These are phyloP conservation scores for Nymphicus hollandicus DNA, from an alignment of 2,113 vertebrate genomes.

Conservation along the genomic window DNA sequence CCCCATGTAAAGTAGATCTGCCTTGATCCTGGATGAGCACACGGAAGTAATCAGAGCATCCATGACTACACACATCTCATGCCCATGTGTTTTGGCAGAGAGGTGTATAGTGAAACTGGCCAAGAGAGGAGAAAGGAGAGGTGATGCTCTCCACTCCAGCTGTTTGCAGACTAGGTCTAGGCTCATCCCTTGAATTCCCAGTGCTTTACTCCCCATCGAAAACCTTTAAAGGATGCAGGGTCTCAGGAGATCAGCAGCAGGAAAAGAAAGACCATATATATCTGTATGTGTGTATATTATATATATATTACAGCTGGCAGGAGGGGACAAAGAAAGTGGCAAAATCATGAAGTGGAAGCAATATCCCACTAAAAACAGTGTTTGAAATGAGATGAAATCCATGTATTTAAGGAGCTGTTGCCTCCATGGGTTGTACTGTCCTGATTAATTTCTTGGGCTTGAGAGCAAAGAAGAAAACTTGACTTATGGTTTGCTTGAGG, in stretches of 20 bases:
- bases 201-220: not conserved
- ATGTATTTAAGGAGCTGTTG: not conserved
- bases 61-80: not conserved
- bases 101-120: not conserved
- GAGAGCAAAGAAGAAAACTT: not conserved
- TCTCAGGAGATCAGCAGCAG: not conserved
- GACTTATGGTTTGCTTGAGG: not conserved
- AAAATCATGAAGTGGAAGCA: not conserved
- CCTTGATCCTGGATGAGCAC: not conserved
- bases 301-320: not conserved
- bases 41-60: not conserved
- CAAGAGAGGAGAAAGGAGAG: not conserved
- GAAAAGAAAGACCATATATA: not conserved
- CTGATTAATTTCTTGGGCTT: not conserved
- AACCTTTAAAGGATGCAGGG: not conserved
- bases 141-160: not conserved
- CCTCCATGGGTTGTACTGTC: not conserved
- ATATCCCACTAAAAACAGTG: not conserved
- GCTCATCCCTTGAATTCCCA: not conserved
- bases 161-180: not conserved
- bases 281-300: not conserved
- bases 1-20: accelerated
- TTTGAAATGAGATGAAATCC: not conserved
- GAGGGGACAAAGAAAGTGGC: not conserved
- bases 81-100: not conserved